Conservation (phyloP, 2,113 vertebrate species). For the Scalopus aquaticus region DNA sequence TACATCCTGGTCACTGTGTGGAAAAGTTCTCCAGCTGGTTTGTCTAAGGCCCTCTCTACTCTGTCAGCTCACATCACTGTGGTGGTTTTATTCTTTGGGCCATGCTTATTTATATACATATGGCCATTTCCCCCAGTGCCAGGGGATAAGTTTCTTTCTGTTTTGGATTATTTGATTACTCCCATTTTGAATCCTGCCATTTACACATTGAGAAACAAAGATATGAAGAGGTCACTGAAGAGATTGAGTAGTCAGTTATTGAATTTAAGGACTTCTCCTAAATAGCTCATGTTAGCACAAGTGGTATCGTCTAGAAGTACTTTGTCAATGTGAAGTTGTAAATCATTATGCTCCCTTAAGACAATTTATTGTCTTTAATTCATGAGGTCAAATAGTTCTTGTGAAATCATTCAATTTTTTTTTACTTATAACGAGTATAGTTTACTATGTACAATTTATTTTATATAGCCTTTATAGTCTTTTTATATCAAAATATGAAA, state of each 20-base stretch:
- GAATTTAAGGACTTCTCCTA: not conserved
- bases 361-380: not conserved
- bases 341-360: not conserved
- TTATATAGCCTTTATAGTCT: not conserved
- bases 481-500: not conserved
- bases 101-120: not conserved
- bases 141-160: not conserved
- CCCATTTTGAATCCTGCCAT: not conserved
- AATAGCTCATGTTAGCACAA: not conserved
- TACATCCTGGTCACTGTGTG: not conserved
- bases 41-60: not conserved
- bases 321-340: not conserved
- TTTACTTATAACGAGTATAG: too few relatives aligned
- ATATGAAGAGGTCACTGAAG: not conserved
- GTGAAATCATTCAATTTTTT: not conserved
- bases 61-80: not conserved
- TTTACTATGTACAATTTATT: too few relatives aligned
- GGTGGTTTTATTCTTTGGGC: constrained; percentile 24
- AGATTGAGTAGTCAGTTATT: not conserved
- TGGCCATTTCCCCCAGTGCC: not conserved
- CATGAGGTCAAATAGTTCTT: not conserved
- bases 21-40: not conserved
- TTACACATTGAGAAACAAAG: constrained; percentile 5
- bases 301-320: not conserved
- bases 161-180: not conserved